Percentiles rank a stretch among this genome's conserved stretches.
phyloP scores from a whole-genome alignment of 1,140 invertebrate species.

The Thereuonema tuberculata region DNA sequence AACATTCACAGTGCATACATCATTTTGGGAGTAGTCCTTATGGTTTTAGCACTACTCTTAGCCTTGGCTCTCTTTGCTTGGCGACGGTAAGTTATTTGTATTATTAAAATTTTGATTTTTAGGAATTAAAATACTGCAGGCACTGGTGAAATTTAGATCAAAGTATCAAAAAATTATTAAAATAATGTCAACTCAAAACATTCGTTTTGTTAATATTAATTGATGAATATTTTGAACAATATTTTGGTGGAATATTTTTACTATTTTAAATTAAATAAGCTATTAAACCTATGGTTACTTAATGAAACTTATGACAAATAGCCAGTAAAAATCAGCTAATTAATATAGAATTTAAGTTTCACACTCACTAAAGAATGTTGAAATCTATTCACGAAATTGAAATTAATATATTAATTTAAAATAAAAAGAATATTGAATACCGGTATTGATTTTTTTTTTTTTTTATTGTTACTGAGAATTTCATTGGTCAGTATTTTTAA shows the following conservation, averaged over 20 bases:
- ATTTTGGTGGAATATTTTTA: neutral
- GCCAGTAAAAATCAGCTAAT: no score
- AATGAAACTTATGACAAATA: no score
- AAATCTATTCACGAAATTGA: no score
- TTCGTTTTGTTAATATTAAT: neutral
- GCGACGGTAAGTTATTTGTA: constrained; percentile 1
- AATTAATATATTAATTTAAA: no score
- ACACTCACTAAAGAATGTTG: no score
- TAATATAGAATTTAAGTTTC: no score
- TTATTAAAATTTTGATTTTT: neutral
- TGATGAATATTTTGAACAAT: neutral
- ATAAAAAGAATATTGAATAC: no score
- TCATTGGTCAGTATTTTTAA: no score
- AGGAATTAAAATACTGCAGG: neutral
- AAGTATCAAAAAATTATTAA: neutral
- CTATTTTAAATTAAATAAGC: neutral
- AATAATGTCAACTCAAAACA: neutral
- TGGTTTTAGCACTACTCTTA: neutral
- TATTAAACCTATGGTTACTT: no score
- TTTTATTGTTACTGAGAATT: no score
- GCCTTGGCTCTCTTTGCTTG: neutral
- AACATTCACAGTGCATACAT: constrained; percentile 5
- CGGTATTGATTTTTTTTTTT: no score
- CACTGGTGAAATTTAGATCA: no score
- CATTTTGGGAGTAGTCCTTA: neutral